These are phyloP conservation scores for Anthopleura sola DNA, from an alignment of 64 coral and sea anemone genomes.

Conservation along the genomic window DNA sequence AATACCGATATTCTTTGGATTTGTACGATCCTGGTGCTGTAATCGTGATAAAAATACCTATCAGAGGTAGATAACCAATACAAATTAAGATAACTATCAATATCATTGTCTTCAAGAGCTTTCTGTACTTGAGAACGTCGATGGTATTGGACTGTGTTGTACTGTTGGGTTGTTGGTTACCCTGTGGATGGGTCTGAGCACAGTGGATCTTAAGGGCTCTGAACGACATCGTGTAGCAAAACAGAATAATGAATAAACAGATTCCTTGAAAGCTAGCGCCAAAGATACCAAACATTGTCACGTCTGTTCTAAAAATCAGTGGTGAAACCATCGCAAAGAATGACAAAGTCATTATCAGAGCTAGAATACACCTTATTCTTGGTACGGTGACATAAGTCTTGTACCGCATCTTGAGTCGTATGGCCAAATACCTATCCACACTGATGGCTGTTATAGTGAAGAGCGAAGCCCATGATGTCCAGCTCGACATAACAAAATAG, in stretches of 20 bases:
- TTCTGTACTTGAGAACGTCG: background rate
- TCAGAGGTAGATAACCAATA: background rate
- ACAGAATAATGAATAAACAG: background rate
- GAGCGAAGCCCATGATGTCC: background rate
- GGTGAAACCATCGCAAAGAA: background rate
- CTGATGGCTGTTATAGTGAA: background rate
- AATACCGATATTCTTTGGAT: background rate
- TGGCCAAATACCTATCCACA: conserved; percentile 12
- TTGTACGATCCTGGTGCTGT: background rate
- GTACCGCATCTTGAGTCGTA: conserved; percentile 6
- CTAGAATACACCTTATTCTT: background rate
- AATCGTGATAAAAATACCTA: background rate
- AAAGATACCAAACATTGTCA: background rate
- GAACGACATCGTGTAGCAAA: conserved; percentile 5
- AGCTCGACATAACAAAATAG: background rate
- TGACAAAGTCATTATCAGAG: background rate
- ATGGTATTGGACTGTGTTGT: background rate
- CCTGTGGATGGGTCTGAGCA: conserved; percentile 1
- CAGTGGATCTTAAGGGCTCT: conserved; percentile 7
- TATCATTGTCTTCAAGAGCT: conserved; percentile 7
- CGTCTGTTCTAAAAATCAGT: background rate
- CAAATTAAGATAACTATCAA: background rate
- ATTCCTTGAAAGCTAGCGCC: background rate
- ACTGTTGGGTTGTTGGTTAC: background rate
- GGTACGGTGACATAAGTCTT: background rate